phyloP scores from a whole-genome alignment of 2,797 vertebrate genomes.

The Liparis tanakae region DNA sequence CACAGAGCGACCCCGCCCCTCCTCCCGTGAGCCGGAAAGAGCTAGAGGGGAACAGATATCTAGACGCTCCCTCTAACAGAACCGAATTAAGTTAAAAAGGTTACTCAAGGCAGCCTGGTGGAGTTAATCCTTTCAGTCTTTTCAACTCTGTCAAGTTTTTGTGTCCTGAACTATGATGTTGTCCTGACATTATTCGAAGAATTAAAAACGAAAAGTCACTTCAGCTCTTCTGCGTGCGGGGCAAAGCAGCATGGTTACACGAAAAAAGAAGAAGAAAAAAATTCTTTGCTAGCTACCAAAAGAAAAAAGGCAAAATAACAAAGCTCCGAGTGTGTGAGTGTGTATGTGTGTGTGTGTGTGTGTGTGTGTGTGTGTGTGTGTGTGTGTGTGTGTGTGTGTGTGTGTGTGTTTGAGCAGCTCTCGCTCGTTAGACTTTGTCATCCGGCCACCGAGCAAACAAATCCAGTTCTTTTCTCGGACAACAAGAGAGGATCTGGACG shows the following conservation, averaged over 20 bases:
- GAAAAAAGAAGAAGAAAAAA: constrained; percentile 32
- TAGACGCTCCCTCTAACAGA: constrained; percentile 48
- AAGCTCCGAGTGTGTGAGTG: not conserved
- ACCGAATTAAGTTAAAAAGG: constrained; percentile 68
- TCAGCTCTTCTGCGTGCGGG: constrained; percentile 55
- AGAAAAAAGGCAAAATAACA: constrained; percentile 31
- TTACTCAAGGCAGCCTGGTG: constrained; percentile 60
- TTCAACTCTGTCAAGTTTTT: constrained; percentile 58
- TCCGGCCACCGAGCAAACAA: constrained; percentile 35
- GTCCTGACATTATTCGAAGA: constrained; percentile 63
- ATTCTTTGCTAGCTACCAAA: constrained; percentile 20
- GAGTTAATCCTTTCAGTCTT: constrained; percentile 73
- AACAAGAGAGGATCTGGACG: constrained; percentile 33
- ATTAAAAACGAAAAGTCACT: constrained; percentile 70
- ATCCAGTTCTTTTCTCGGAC: constrained; percentile 26
- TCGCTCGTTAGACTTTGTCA: constrained; percentile 35
- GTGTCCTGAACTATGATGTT: constrained; percentile 56
- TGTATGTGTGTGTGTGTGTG: not conserved
- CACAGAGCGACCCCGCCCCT: constrained; percentile 37
- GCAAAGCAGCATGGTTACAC: constrained; percentile 44
- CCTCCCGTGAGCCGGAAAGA: constrained; percentile 37
- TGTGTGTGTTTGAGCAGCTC: constrained; percentile 1
- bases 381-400: not conserved
- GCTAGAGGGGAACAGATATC: constrained; percentile 34
- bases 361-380: not conserved